A percentile compares a stretch with the other conserved stretches of the same genome.
phyloP scores from a whole-genome alignment of 2,113 vertebrate genomes.

The Ceratotherium simum region DNA sequence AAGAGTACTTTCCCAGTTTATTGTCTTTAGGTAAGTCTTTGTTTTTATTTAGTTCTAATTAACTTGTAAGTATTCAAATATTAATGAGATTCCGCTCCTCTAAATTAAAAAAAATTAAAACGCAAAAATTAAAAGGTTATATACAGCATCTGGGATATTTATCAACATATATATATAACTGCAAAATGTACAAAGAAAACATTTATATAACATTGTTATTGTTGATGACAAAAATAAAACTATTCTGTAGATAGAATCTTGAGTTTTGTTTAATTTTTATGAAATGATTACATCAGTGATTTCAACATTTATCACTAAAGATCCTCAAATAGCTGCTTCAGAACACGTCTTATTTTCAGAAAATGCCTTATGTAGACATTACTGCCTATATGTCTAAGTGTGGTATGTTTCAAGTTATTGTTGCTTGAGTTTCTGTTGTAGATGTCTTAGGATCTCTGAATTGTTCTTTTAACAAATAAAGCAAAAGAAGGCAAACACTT shows the following conservation, averaged over 20 bases:
- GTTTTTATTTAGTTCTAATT: slow-evolving; percentile 36
- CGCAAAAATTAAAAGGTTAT: slow-evolving; percentile 1
- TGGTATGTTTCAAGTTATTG: slow-evolving; percentile 30
- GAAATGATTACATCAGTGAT: neutral
- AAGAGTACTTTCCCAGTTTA: neutral
- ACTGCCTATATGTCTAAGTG: neutral
- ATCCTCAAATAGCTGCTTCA: neutral
- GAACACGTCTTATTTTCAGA: neutral
- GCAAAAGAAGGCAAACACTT: slow-evolving; percentile 48
- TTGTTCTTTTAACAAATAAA: slow-evolving; percentile 55
- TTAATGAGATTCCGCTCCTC: neutral
- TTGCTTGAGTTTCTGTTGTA: neutral
- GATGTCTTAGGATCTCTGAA: neutral
- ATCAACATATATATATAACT: neutral
- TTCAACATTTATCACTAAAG: neutral
- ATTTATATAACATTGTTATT: neutral
- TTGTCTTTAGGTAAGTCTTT: neutral
- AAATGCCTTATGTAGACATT: neutral
- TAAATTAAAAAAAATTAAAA: slow-evolving; percentile 45
- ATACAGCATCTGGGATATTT: slow-evolving; percentile 26
- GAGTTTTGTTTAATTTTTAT: slow-evolving; percentile 41
- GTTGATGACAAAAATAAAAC: neutral
- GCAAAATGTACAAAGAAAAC: slow-evolving; percentile 30
- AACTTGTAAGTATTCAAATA: neutral
- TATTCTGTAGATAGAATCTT: slow-evolving; percentile 32